Base-by-base conservation (phyloP, 2,888 invertebrate genomes). In the Tyria jacobaeae region DNA sequence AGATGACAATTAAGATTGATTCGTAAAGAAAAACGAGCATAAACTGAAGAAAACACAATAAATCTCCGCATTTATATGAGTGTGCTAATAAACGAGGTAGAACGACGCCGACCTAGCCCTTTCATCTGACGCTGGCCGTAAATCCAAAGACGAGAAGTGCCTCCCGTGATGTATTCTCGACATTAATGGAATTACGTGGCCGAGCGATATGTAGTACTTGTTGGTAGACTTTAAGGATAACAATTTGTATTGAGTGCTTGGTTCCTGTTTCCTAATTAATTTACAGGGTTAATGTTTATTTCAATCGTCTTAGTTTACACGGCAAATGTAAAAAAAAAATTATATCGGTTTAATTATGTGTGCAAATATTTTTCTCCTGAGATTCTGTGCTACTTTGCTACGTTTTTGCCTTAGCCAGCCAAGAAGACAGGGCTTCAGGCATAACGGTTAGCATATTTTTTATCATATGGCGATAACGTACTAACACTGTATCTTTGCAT, bases 111-210 rank as follows among this genome's bases (percentile, higher is more conserved):
- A 80, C 84, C 84, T 84, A 86, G 88, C 86, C 87, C 86, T 88
- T 87, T 86, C 88, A 87, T 87, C 86, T 83, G 82, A 81, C 81
- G 79, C 71, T 75, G 78, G 82, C 76, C 83, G 86, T 89, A 89
- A 88, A 89, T 89, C 85, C 83, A 82, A 66, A 66, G 70, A 70
- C 79, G 78, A 73, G 75, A 75, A 78, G 77, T 66, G 64, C 75
- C 78, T 68, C 73, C 73, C 74, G 85, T 90, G 90, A 90, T 89
- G 87, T 89, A 90, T 89, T 82, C 82, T 70, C 78, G 78, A 86
- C 88, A 87, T 88, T 89, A 90, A 89, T 86, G 86, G 89, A 87
- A 89, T 89, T 89, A 89, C 87, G 83, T 82, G 79, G 84, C 78
- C 76, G 73, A 75, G 77, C 82, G 79, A 84, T 86, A 83, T 82